phyloP scores from a whole-genome alignment of 2,113 vertebrate species.

The Bubo blakistoni region DNA sequence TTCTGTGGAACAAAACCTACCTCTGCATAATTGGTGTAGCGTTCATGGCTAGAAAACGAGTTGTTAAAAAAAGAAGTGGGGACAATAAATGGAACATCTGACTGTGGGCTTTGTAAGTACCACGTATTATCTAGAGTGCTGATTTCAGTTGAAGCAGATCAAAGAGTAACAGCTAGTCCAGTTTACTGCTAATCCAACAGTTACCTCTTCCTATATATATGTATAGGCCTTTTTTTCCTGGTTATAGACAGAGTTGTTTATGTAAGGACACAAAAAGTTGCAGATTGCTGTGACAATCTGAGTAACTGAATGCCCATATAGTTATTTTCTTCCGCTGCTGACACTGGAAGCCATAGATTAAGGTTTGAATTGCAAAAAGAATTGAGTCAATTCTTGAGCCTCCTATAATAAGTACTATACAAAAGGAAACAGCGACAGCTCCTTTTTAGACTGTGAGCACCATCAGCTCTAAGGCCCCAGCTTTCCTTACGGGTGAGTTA shows the following conservation, averaged over 20 bases:
- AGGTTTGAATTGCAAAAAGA: neutral
- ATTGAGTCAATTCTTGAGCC: neutral
- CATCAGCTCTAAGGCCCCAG: neutral
- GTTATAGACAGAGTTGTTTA: neutral
- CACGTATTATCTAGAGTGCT: accelerated
- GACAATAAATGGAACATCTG: neutral
- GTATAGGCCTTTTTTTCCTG: neutral
- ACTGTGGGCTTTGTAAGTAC: neutral
- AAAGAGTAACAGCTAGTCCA: neutral
- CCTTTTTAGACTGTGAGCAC: neutral
- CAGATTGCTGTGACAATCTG: neutral
- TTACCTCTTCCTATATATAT: neutral
- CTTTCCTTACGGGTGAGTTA: neutral
- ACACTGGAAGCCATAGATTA: neutral
- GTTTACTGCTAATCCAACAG: neutral
- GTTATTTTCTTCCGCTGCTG: neutral
- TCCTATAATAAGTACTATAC: neutral
- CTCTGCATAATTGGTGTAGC: neutral
- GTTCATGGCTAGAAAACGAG: neutral
- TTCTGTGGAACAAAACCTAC: neutral
- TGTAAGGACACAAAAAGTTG: neutral
- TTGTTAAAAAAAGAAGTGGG: neutral
- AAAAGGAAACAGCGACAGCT: neutral
- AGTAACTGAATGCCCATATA: neutral
- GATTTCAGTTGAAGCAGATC: neutral